Base-by-base conservation (phyloP, 2,888 invertebrate genomes). In the Aspidiotus rigidus region DNA sequence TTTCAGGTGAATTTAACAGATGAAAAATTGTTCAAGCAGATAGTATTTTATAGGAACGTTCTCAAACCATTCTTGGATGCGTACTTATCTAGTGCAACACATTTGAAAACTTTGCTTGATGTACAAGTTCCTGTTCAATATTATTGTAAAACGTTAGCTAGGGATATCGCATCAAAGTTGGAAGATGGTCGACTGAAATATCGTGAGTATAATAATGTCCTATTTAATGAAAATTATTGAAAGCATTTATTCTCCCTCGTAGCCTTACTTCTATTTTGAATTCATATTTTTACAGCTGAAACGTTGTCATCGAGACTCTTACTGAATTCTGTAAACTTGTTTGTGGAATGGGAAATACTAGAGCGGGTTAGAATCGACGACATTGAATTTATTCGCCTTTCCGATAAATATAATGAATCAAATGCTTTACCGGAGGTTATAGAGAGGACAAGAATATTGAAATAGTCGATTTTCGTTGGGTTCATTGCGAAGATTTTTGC, bases 281-380 rank as follows among this genome's bases (percentile, higher is more conserved):
- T 53, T 53, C 53, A 53, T 53, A 53, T 53, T 53, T 13, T n/a
- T 53, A 3, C n/a, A 94, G 94, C 88, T 73, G 94, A 95, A 79
- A 90, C 93, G 75, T 85, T 93, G 63, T 90, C 91, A 8, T 86
- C 89, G 9, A 93, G 94, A 77, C 87, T 90, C 0, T 85, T 95
- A 64, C 86, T 87, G 76, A 93, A 93, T 79, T 90, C 91, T 66
- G 78, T 93, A 41, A 88, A 90, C 73, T 79, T 93, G 1, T 85
- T 89, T 54, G 86, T 90, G 73, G 88, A 88, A 74, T 89, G 90
- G 88, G 86, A 86, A 73, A 85, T 91, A 11, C 76, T 94, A 44
- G 88, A 91, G 76, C 82, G 76, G 70, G 78, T 78, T 71, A 72
- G 72, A 1, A 76, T 77, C 60, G 77, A 77, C 70, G 74, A 74